Evolutionary conservation across 2,888 invertebrate species (phyloP).

Genomic region (Synanthedon formicaeformis): DNA sequence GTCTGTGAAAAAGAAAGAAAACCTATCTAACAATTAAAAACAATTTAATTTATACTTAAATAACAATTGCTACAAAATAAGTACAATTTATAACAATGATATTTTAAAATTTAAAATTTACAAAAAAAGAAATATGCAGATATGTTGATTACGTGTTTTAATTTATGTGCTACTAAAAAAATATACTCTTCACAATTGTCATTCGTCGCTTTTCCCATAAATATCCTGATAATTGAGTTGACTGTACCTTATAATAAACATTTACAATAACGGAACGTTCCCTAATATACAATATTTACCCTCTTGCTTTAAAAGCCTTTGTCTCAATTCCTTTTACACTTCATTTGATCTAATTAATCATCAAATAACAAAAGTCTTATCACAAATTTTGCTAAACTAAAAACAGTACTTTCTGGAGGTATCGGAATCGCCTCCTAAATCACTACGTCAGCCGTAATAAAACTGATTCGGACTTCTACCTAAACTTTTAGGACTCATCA

Average conservation of each 20-base stretch:
- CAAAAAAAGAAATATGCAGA: background rate
- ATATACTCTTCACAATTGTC: background rate
- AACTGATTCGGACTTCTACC: conserved; percentile 46
- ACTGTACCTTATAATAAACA: background rate
- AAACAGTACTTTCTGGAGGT: conserved; percentile 42
- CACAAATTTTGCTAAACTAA: conserved; percentile 13
- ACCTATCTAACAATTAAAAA: too few relatives aligned
- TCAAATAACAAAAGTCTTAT: background rate
- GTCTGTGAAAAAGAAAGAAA: too few relatives aligned
- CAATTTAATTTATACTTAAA: too few relatives aligned
- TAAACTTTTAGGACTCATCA: conserved; percentile 57
- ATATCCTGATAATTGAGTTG: background rate
- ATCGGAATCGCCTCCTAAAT: conserved; percentile 21
- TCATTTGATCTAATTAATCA: background rate
- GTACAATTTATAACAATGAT: background rate
- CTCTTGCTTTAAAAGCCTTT: background rate
- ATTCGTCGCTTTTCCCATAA: background rate
- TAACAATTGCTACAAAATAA: background rate
- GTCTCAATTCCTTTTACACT: background rate
- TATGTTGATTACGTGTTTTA: background rate
- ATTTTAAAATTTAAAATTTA: background rate
- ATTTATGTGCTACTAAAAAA: background rate
- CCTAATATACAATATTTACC: background rate
- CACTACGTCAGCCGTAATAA: conserved; percentile 52
- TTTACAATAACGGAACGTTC: background rate